Evolutionary conservation across 2,797 vertebrate genomes (phyloP).

Genomic region (Trematomus bernacchii): DNA sequence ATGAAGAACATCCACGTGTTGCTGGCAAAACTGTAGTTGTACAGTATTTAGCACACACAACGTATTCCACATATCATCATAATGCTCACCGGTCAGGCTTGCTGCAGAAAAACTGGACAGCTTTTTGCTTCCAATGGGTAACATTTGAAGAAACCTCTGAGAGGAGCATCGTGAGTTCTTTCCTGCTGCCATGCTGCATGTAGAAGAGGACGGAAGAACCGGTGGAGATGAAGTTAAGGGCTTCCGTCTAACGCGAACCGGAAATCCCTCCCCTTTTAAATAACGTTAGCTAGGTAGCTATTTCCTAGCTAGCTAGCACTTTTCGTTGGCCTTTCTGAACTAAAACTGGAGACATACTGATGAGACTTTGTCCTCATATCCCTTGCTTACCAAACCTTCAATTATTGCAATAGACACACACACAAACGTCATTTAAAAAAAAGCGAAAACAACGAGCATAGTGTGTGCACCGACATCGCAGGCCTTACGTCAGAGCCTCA

Average conservation of each 20-base stretch:
- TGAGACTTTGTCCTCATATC: rapidly evolving
- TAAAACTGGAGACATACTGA: rapidly evolving
- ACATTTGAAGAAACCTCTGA: neutral
- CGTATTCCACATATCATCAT: neutral
- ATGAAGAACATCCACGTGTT: constrained; percentile 31
- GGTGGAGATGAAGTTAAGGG: rapidly evolving
- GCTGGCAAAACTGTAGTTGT: neutral
- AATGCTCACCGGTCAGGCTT: neutral
- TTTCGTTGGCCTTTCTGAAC: neutral
- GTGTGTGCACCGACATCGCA: neutral
- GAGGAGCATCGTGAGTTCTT: rapidly evolving
- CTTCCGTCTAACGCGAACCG: neutral
- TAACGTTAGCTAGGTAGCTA: neutral
- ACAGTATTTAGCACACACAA: neutral
- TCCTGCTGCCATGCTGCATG: rapidly evolving
- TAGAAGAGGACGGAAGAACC: rapidly evolving
- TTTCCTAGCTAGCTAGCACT: neutral
- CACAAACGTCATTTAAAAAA: rapidly evolving
- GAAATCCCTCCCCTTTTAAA: constrained; percentile 19
- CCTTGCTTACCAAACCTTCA: rapidly evolving
- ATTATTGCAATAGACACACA: neutral
- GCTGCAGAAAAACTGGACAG: rapidly evolving
- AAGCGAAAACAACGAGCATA: neutral
- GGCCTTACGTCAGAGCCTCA: neutral
- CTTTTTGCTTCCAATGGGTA: neutral